These are phyloP conservation scores for Xiphydria camelus DNA, from an alignment of 2,888 invertebrate species.

Conservation along the genomic window DNA sequence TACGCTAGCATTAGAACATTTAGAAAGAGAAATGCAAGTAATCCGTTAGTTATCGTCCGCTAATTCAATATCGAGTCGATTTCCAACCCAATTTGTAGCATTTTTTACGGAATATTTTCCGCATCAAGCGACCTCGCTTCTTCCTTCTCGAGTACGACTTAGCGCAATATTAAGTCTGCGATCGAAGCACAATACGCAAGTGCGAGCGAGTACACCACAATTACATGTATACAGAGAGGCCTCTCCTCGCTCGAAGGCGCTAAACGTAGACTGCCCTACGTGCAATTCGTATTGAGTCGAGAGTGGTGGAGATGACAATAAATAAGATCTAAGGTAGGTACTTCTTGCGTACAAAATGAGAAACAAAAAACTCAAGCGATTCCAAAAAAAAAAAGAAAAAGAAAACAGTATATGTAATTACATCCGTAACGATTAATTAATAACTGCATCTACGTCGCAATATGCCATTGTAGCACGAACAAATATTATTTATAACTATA, in stretches of 20 bases:
- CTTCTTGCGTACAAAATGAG: conserved; percentile 27
- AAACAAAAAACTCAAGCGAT: conserved; percentile 32
- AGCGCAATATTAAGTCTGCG: too few relatives aligned
- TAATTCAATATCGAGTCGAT: too few relatives aligned
- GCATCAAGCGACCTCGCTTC: too few relatives aligned
- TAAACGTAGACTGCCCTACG: conserved; percentile 28
- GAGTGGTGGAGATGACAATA: conserved; percentile 39
- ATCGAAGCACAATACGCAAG: conserved; percentile 3
- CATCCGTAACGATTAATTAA: conserved; percentile 37
- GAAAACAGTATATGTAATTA: conserved; percentile 42
- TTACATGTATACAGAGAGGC: conserved; percentile 10
- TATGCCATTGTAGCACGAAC: conserved; percentile 37
- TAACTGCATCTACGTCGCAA: conserved; percentile 40
- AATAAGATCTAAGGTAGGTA: conserved; percentile 42
- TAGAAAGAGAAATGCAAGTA: too few relatives aligned
- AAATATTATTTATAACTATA: conserved; percentile 40
- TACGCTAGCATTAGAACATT: too few relatives aligned
- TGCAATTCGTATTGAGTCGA: conserved; percentile 32
- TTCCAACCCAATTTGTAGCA: too few relatives aligned
- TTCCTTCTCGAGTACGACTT: too few relatives aligned
- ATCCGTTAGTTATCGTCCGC: too few relatives aligned
- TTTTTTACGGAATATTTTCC: too few relatives aligned
- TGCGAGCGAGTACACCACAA: conserved; percentile 5
- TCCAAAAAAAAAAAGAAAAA: conserved; percentile 1
- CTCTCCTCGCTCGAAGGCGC: conserved; percentile 16